Base-by-base conservation (phyloP, 1,140 invertebrate species). In the Cydia amplana region DNA sequence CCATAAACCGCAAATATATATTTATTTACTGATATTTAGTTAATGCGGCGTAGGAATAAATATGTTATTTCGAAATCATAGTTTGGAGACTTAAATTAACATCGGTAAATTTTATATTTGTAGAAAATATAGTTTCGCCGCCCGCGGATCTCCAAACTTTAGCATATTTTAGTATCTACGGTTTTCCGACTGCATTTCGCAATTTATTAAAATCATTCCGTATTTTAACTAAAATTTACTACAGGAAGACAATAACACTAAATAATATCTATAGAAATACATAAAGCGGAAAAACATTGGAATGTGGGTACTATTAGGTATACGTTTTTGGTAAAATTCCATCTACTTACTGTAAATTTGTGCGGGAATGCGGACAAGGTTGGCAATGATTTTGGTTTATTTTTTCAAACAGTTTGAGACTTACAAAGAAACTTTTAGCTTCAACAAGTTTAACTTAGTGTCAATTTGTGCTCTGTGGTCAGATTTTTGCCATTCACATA, bases 341-440 rank as follows among this genome's bases (percentile, higher is more conserved):
- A 80, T 81, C 32, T 70, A 36, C 65, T 70, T 70, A 36, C 65
- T 70, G 65, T 80, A 79, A 83, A 76, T 77, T 80, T 64, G 74
- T 74, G 60, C 40, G 12, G 81, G 14, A 78, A 60, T 75, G 78
- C 74, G 77, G 80, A 40, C 64, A 70, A 73, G 77, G 81, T 82
- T 82, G 84, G 80, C 78, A 81, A 64, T 72, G 81, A 81, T 85
- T 90, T 90, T 89, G 84, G 84, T 83, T 87, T 78, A 80, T 82
- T 79, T 79, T 79, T 82, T 82, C 72, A 80, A 84, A 83, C 72
- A 82, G 80, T 40, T 78, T 72, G 78, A 77, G 77, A 75, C 10
- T 64, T 64, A 51, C 63, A 70, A 72, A n/a, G 82, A 86, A 82
- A 85, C 83, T 83, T 80, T 9, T 18, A 77, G 84, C 87, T 86